Conservation (phyloP, 2,113 vertebrate genomes). For the Dolichotis patagonum region DNA sequence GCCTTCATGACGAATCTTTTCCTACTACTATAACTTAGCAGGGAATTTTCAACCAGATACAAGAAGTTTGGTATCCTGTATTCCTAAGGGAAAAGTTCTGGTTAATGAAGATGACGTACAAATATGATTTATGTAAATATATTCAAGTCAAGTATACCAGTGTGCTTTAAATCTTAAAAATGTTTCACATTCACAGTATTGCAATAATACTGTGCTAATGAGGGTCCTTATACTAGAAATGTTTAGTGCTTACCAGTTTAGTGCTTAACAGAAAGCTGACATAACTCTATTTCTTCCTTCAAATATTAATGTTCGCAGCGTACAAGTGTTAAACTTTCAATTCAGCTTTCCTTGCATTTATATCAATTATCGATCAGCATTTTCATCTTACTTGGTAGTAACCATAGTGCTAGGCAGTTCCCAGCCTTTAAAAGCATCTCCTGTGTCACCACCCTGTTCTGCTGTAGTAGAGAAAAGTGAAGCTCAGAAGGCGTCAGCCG, state of each 20-base stretch:
- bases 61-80: not conserved
- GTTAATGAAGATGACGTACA: not conserved
- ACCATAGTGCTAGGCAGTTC: not conserved
- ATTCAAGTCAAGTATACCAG: not conserved
- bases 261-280: conserved; percentile 9
- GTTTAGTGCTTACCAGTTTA: not conserved
- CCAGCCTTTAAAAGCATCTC: not conserved
- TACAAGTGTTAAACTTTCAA: not conserved
- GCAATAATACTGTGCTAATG: not conserved
- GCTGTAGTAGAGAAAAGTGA: conserved; percentile 54
- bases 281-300: not conserved
- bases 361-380: not conserved
- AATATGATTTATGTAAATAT: not conserved
- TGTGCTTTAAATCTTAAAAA: conserved; percentile 7
- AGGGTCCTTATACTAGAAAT: not conserved
- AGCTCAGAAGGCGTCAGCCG: not conserved
- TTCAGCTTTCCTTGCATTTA: not conserved
- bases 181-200: not conserved
- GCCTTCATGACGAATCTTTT: not conserved
- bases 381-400: conserved; percentile 20
- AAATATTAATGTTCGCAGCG: not conserved
- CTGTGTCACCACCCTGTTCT: not conserved
- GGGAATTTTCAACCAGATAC: not conserved
- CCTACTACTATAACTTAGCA: not conserved
- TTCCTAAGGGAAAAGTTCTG: not conserved